A percentile compares a stretch with the other conserved stretches of the same genome.
Conservation (phyloP, 2,113 vertebrate species). For the Semicossyphus pulcher region DNA sequence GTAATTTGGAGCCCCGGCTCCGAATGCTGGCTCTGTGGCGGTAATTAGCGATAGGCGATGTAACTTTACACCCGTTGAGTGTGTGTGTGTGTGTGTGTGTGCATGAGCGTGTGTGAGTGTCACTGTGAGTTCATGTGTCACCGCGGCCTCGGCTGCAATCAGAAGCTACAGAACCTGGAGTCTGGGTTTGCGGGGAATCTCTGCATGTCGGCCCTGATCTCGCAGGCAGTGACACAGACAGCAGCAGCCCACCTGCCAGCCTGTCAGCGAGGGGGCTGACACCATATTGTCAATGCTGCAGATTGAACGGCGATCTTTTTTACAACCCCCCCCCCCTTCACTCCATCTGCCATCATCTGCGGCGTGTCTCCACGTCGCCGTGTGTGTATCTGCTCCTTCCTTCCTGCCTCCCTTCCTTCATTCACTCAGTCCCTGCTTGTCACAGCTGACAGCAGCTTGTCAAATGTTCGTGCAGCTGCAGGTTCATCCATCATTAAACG, state of each 20-base stretch:
- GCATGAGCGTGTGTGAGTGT: conserved; percentile 13
- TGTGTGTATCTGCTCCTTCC: conserved; percentile 56
- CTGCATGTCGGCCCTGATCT: conserved; percentile 75
- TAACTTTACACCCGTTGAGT: conserved; percentile 76
- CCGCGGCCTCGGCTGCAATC: conserved; percentile 57
- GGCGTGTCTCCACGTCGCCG: conserved; percentile 56
- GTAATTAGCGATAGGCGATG: conserved; percentile 82
- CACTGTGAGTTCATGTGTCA: conserved; percentile 64
- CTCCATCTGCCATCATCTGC: conserved; percentile 76
- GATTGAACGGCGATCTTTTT: conserved; percentile 72
- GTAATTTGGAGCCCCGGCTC: conserved; percentile 82
- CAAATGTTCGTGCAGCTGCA: conserved; percentile 76
- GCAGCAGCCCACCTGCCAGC: conserved; percentile 78
- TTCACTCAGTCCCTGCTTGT: conserved; percentile 72
- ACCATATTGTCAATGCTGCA: conserved; percentile 76
- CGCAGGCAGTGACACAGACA: conserved; percentile 72
- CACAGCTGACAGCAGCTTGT: conserved; percentile 77
- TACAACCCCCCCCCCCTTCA: conserved; percentile 62
- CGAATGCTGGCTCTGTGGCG: conserved; percentile 73
- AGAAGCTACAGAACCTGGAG: conserved; percentile 61
- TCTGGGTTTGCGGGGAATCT: conserved; percentile 49
- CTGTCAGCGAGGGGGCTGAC: conserved; percentile 73
- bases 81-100: conserved; percentile 25
- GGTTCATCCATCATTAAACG: conserved; percentile 80
- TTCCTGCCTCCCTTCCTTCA: conserved; percentile 60